Evolutionary conservation across 2,113 vertebrate genomes (phyloP).

Genomic region (Nibea coibor): DNA sequence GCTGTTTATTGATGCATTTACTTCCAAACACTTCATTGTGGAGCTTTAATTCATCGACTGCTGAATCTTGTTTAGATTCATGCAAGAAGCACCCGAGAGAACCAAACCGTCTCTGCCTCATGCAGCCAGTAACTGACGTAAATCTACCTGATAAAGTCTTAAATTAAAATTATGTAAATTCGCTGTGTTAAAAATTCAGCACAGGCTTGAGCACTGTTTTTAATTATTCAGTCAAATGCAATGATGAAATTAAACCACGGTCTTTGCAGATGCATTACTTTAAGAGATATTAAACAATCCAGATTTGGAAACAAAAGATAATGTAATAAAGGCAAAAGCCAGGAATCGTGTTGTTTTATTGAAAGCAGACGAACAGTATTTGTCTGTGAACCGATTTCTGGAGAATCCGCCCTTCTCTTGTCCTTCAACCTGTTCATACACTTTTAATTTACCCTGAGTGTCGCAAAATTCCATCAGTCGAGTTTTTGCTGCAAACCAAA

Average conservation of each 20-base stretch:
- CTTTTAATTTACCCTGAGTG: background rate
- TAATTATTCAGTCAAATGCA: background rate
- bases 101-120: too few species aligned
- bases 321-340: background rate
- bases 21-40: too few species aligned
- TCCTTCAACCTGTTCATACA: background rate
- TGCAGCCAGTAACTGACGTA: too few species aligned
- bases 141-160: too few species aligned
- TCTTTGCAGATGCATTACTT: background rate
- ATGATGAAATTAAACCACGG: background rate
- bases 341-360: background rate
- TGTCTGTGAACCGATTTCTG: background rate
- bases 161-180: background rate
- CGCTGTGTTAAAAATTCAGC: background rate
- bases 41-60: too few species aligned
- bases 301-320: background rate
- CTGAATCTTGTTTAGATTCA: too few species aligned
- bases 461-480: background rate
- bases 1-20: too few species aligned
- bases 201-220: background rate
- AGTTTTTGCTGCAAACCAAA: slow-evolving; percentile 4
- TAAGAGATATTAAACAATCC: background rate
- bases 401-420: background rate
- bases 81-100: too few species aligned
- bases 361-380: background rate